phyloP scores from a whole-genome alignment of 2,113 vertebrate species.

The Poecilia latipinna region DNA sequence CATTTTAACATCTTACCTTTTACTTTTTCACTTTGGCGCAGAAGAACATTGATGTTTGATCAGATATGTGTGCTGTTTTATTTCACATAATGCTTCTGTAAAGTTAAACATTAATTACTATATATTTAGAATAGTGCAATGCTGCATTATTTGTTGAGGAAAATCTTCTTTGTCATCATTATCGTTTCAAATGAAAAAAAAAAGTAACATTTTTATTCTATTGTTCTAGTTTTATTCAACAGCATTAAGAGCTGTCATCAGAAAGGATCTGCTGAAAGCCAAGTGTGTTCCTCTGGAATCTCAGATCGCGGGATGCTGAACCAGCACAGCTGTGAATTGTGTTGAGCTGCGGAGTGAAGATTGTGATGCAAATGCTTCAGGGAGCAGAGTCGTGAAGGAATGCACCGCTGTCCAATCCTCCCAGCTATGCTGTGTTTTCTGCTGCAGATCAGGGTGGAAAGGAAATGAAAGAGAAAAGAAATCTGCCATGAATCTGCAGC shows the following conservation, averaged over 20 bases:
- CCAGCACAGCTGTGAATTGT: conserved; percentile 38
- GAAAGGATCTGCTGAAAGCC: conserved; percentile 17
- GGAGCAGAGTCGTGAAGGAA: conserved; percentile 62
- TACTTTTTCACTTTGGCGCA: neutral
- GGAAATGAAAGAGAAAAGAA: conserved; percentile 14
- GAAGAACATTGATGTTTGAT: neutral
- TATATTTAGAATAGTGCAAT: neutral
- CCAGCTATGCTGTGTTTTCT: conserved; percentile 31
- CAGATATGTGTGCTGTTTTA: neutral
- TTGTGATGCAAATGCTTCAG: conserved; percentile 40
- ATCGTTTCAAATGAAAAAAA: too few relatives aligned
- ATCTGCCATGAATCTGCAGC: conserved; percentile 37
- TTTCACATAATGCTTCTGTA: neutral
- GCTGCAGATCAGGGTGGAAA: conserved; percentile 17
- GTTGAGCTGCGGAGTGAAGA: conserved; percentile 9
- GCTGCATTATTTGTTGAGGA: too few relatives aligned
- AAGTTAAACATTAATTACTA: neutral
- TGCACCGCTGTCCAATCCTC: conserved; percentile 48
- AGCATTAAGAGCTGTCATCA: conserved; percentile 28
- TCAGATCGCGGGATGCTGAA: conserved; percentile 12
- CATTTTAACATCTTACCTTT: neutral
- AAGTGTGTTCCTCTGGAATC: conserved; percentile 21
- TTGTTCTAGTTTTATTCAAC: neutral
- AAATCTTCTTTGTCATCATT: too few relatives aligned
- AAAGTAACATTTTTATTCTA: neutral